Conservation (phyloP, 2,113 vertebrate genomes). For the Heteronetta atricapilla region DNA sequence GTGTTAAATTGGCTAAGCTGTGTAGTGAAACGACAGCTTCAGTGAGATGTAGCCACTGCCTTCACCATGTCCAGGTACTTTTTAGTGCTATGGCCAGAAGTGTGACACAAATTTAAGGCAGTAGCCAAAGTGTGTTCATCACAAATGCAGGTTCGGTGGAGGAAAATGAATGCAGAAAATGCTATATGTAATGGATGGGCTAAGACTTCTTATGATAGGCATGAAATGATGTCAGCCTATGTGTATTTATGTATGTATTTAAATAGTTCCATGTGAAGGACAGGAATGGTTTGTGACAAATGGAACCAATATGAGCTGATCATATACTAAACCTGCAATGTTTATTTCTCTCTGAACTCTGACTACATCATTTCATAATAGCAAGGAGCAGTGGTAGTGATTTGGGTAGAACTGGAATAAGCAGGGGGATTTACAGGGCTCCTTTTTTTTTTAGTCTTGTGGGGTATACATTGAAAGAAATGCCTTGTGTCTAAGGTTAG, state of each 20-base stretch:
- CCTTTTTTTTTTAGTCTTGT: neutral
- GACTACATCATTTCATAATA: neutral
- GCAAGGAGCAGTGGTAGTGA: neutral
- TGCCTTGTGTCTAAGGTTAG: neutral
- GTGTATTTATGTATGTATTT: neutral
- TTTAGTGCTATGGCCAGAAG: neutral
- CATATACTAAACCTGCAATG: neutral
- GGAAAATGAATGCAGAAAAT: neutral
- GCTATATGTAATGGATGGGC: neutral
- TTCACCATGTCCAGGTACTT: neutral
- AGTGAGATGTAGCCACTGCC: neutral
- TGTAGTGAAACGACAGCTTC: neutral
- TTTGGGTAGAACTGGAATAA: neutral
- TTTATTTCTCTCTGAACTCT: neutral
- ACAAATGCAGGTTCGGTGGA: neutral
- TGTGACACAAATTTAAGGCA: neutral
- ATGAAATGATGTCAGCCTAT: neutral
- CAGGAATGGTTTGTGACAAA: neutral
- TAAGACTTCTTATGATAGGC: neutral
- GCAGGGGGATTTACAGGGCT: neutral
- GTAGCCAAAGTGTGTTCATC: neutral
- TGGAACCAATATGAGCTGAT: neutral
- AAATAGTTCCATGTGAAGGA: neutral
- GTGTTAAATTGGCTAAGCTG: neutral
- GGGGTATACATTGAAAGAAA: neutral